Evolutionary conservation across 2,888 invertebrate species (phyloP).

Genomic region (Xanthorhoe designata): DNA sequence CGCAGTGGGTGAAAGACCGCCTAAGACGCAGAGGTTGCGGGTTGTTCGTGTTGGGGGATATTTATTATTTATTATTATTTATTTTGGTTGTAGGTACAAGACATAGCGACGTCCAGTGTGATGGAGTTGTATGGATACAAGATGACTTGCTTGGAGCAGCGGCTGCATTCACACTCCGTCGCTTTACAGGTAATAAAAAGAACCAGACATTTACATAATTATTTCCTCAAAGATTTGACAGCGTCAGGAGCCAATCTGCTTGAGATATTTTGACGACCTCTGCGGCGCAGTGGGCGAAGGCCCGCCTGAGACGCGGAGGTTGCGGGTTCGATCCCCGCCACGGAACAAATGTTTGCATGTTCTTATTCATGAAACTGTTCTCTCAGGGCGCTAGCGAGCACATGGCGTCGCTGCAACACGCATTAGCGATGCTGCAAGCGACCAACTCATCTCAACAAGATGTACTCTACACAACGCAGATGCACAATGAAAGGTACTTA

Average conservation of each 20-base stretch:
- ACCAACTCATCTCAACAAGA: constrained; percentile 79
- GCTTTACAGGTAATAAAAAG: constrained; percentile 72
- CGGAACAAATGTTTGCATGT: too few species aligned
- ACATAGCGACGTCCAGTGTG: constrained; percentile 87
- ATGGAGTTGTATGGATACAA: constrained; percentile 91
- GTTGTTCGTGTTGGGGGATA: too few species aligned
- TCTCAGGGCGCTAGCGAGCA: constrained; percentile 80
- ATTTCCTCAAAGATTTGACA: not conserved
- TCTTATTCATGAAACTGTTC: not conserved
- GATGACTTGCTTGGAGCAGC: constrained; percentile 82
- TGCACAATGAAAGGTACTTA: constrained; percentile 76
- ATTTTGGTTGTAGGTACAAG: constrained; percentile 66
- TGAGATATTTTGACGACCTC: too few species aligned
- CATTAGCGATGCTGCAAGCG: constrained; percentile 76
- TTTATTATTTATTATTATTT: too few species aligned
- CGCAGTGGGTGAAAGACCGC: too few species aligned
- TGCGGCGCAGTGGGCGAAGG: too few species aligned
- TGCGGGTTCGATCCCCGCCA: too few species aligned
- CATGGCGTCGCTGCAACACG: constrained; percentile 79
- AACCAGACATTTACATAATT: too few species aligned
- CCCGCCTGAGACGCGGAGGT: too few species aligned
- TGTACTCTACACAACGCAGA: constrained; percentile 76
- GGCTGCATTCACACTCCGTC: constrained; percentile 73
- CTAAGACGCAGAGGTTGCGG: too few species aligned
- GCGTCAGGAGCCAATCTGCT: not conserved